Evolutionary conservation across 2,888 invertebrate species (phyloP).

Genomic region (Anticlea derivata): DNA sequence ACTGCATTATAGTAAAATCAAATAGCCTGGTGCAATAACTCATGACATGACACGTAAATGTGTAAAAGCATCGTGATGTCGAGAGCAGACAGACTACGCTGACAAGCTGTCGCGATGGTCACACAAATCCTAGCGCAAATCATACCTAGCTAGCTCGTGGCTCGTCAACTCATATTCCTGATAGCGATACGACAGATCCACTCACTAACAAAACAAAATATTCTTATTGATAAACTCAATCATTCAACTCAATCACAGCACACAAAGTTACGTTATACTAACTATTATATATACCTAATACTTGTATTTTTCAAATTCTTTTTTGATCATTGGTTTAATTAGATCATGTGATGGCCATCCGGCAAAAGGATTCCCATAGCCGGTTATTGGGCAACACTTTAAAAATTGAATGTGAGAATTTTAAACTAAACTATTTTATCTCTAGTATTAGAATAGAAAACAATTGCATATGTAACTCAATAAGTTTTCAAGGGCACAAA

Average conservation of each 20-base stretch:
- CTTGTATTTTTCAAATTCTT: neutral
- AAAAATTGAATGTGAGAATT: too few species aligned
- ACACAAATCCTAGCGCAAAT: too few species aligned
- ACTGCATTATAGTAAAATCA: conserved; percentile 22
- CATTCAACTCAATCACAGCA: neutral
- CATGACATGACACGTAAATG: conserved; percentile 27
- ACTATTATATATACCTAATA: too few species aligned
- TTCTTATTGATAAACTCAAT: conserved; percentile 1
- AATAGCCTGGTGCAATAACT: conserved; percentile 19
- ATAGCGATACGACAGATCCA: neutral
- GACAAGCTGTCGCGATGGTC: conserved; percentile 21
- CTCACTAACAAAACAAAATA: conserved; percentile 7
- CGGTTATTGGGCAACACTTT: too few species aligned
- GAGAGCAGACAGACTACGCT: conserved; percentile 8
- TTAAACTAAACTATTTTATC: neutral
- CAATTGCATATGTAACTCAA: neutral
- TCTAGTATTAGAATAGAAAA: neutral
- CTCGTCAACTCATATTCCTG: neutral
- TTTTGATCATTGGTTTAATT: too few species aligned
- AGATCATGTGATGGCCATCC: too few species aligned
- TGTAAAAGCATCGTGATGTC: conserved; percentile 20
- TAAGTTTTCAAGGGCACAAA: conserved; percentile 1
- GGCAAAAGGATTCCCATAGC: too few species aligned
- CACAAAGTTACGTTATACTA: neutral
- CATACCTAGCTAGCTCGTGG: neutral